These are phyloP conservation scores for Anthoptus insignis DNA, from an alignment of 2,888 invertebrate genomes.

Conservation along the genomic window DNA sequence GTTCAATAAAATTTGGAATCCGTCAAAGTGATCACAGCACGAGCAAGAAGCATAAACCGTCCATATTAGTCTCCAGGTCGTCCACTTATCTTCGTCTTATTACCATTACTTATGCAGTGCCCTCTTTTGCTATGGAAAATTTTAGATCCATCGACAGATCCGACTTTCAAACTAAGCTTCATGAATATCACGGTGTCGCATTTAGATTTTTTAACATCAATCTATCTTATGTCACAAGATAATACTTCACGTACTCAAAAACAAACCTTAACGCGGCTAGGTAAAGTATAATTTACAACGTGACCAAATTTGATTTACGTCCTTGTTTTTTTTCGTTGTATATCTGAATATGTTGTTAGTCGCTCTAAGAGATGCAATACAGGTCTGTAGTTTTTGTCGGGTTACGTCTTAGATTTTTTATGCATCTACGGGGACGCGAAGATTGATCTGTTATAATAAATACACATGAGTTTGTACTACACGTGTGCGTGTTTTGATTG, in stretches of 20 bases:
- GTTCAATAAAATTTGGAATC: too few species aligned
- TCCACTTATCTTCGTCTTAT: constrained; percentile 48
- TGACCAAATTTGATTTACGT: neutral
- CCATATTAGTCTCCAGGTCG: constrained; percentile 22
- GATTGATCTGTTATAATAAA: constrained; percentile 30
- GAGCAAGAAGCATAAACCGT: constrained; percentile 12
- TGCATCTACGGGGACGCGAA: constrained; percentile 21
- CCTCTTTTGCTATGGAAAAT: constrained; percentile 63
- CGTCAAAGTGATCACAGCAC: constrained; percentile 43
- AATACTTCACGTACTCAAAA: neutral
- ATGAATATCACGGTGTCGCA: constrained; percentile 61
- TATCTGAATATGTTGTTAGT: constrained; percentile 2
- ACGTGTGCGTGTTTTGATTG: constrained; percentile 16
- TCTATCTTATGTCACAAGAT: constrained; percentile 9
- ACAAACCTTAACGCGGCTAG: neutral
- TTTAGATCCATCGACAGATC: constrained; percentile 56
- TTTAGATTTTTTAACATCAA: constrained; percentile 50
- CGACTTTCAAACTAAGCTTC: constrained; percentile 64
- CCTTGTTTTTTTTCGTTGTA: neutral
- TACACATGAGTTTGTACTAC: constrained; percentile 25
- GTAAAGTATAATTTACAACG: neutral
- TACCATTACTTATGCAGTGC: constrained; percentile 53
- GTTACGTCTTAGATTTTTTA: constrained; percentile 25
- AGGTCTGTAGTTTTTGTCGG: constrained; percentile 1
- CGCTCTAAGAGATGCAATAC: constrained; percentile 2